A percentile compares a stretch with the other conserved stretches of the same genome.
Conservation (phyloP, 2,113 vertebrate species). For the Trematocara zebra region DNA sequence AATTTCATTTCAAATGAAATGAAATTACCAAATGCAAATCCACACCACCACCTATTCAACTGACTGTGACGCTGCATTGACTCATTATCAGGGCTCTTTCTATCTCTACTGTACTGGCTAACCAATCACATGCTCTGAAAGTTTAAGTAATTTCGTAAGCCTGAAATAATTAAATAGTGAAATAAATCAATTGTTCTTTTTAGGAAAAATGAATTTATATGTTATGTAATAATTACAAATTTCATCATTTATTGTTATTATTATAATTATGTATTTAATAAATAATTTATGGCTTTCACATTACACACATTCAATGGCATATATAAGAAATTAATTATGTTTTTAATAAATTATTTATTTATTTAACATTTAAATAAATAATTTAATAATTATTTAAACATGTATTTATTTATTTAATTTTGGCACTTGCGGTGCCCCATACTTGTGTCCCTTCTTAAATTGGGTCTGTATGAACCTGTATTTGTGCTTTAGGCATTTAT, state of each 20-base stretch:
- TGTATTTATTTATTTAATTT: background rate
- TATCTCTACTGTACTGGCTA: background rate
- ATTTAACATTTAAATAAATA: fast-evolving
- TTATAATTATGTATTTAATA: background rate
- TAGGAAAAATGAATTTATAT: background rate
- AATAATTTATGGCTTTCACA: background rate
- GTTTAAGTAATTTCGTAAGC: fast-evolving
- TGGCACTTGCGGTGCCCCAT: fast-evolving
- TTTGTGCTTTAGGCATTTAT: background rate
- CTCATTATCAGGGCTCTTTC: background rate
- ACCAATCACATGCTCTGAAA: background rate
- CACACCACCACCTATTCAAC: fast-evolving
- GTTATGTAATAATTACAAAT: background rate
- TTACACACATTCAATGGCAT: background rate
- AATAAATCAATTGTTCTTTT: background rate
- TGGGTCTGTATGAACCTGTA: fast-evolving
- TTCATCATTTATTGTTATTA: background rate
- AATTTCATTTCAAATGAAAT: background rate
- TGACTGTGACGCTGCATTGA: background rate
- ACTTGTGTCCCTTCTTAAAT: fast-evolving
- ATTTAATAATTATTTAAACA: background rate
- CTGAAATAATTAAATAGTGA: background rate
- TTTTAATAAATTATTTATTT: fast-evolving
- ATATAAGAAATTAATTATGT: background rate
- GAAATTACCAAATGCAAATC: too few species aligned